These are phyloP conservation scores for Aldabrachelys gigantea DNA, from an alignment of 2,113 vertebrate species.

Conservation along the genomic window DNA sequence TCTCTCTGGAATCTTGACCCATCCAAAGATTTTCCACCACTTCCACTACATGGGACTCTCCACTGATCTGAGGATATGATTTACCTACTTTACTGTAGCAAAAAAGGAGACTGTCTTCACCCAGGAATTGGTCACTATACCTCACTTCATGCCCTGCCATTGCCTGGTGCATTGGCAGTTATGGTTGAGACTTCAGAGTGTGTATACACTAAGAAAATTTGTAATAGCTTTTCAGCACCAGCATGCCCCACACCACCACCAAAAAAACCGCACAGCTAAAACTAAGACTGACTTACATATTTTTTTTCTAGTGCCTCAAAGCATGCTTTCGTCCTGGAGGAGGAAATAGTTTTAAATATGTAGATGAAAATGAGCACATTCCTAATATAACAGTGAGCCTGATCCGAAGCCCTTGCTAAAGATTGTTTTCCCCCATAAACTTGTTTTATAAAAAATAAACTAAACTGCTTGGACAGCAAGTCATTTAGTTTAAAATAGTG, in stretches of 20 bases:
- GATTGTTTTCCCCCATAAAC: neutral
- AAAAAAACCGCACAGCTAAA: neutral
- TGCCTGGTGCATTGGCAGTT: too few species aligned
- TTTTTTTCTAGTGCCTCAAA: conserved; percentile 7
- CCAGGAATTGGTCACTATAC: too few species aligned
- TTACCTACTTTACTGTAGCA: neutral
- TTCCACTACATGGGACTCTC: neutral
- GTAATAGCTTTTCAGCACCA: too few species aligned
- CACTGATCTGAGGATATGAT: neutral
- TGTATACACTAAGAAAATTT: neutral
- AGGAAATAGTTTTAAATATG: neutral
- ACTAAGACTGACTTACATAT: neutral
- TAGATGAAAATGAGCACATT: neutral
- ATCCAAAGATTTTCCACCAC: neutral
- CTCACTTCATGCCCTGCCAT: too few species aligned
- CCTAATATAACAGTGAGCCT: neutral
- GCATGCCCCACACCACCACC: neutral
- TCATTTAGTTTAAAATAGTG: neutral
- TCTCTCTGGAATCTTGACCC: neutral
- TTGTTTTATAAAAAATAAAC: neutral
- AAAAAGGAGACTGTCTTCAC: neutral
- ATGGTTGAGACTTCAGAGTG: too few species aligned
- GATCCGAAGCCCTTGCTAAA: neutral
- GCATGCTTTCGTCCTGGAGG: neutral
- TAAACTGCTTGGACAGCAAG: neutral